Evolutionary conservation across 2,888 invertebrate species (phyloP).

Genomic region (Octodonta nipae): DNA sequence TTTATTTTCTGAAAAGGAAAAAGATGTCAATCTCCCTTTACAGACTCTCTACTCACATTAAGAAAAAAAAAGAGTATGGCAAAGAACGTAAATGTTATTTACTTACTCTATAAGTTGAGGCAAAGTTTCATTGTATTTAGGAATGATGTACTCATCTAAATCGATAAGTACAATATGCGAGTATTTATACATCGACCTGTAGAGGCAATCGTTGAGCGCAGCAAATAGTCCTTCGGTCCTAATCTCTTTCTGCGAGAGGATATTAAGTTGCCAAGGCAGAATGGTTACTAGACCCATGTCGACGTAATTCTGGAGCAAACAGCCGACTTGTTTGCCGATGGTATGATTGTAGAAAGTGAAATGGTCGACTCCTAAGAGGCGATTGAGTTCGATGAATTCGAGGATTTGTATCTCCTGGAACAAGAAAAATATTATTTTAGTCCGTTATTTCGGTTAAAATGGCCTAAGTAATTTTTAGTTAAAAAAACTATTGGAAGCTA

Average conservation of each 20-base stretch:
- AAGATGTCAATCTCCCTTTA: too few relatives aligned
- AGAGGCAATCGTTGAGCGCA: slow-evolving; percentile 84
- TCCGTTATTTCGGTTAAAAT: too few relatives aligned
- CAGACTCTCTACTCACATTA: too few relatives aligned
- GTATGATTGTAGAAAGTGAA: slow-evolving; percentile 88
- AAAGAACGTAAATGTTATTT: background rate
- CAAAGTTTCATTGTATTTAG: slow-evolving; percentile 63
- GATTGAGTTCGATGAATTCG: slow-evolving; percentile 81
- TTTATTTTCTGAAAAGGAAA: too few relatives aligned
- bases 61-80: too few relatives aligned
- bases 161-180: slow-evolving; percentile 76
- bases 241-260: slow-evolving; percentile 78
- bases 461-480: too few relatives aligned
- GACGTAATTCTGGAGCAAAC: slow-evolving; percentile 41
- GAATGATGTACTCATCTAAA: slow-evolving; percentile 78
- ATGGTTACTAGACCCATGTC: slow-evolving; percentile 51
- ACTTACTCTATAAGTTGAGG: slow-evolving; percentile 55
- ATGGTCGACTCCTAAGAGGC: slow-evolving; percentile 68
- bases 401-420: slow-evolving; percentile 61
- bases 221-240: slow-evolving; percentile 86
- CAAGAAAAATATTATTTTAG: too few relatives aligned
- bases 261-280: slow-evolving; percentile 73
- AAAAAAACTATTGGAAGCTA: too few relatives aligned
- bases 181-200: slow-evolving; percentile 74
- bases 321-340: slow-evolving; percentile 62